phyloP scores from a whole-genome alignment of 2,888 invertebrate genomes.

The Caradrina kadenii region DNA sequence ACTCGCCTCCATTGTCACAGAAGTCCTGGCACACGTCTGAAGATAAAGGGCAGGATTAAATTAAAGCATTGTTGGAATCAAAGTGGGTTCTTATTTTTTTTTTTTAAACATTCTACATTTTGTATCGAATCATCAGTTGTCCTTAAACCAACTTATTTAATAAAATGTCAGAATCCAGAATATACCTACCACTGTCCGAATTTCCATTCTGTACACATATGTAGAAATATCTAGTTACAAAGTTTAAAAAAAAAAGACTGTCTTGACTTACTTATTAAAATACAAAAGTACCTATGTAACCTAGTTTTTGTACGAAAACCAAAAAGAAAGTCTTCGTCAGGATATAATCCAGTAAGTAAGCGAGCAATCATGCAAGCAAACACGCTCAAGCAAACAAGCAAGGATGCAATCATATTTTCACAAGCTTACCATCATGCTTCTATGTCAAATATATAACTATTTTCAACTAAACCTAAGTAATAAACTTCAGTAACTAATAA shows the following conservation, averaged over 20 bases:
- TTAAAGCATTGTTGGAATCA: not conserved
- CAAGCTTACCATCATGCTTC: not conserved
- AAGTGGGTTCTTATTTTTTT: not conserved
- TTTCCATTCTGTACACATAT: not conserved
- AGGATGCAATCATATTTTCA: not conserved
- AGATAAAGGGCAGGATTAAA: constrained; percentile 53
- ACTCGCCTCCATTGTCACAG: constrained; percentile 97
- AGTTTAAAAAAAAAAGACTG: too few relatives aligned
- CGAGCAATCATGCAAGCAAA: not conserved
- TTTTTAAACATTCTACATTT: not conserved
- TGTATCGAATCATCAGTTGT: not conserved
- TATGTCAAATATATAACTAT: not conserved
- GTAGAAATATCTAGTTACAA: too few relatives aligned
- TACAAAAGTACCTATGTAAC: too few relatives aligned
- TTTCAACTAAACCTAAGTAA: too few relatives aligned
- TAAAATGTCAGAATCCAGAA: not conserved
- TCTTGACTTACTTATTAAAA: too few relatives aligned
- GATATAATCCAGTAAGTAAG: constrained; percentile 6
- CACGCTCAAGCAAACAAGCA: constrained; percentile 2
- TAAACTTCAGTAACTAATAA: too few relatives aligned
- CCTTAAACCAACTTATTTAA: too few relatives aligned
- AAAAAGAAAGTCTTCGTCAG: not conserved
- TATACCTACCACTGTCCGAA: not conserved
- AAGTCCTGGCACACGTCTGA: constrained; percentile 95
- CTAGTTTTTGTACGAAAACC: not conserved